Percentiles rank a stretch among this genome's conserved stretches.
Conservation (phyloP, 2,113 vertebrate genomes). For the Apistogramma diplotaenia region DNA sequence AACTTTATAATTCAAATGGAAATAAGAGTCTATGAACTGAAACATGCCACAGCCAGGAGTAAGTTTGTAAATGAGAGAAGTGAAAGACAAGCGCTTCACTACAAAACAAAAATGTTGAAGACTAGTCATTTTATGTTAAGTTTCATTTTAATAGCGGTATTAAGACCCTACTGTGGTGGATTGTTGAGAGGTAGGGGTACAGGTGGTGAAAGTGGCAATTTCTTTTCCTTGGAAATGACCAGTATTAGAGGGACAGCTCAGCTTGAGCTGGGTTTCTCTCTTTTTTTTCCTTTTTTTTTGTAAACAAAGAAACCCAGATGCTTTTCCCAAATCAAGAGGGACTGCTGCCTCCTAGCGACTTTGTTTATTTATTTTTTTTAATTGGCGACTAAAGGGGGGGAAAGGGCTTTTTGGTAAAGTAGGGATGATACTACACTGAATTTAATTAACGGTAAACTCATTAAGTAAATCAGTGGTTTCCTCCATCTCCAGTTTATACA, state of each 20-base stretch:
- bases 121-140: neutral
- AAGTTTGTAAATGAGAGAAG: neutral
- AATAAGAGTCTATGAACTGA: neutral
- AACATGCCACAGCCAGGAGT: neutral
- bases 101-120: neutral
- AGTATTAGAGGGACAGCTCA: too few species aligned
- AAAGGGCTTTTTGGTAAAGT: neutral
- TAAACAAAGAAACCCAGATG: too few species aligned
- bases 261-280: too few species aligned
- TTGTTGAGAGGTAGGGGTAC: neutral
- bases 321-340: rapidly evolving
- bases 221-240: too few species aligned
- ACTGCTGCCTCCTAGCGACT: neutral
- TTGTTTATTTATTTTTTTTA: neutral
- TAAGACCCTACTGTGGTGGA: neutral
- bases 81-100: neutral
- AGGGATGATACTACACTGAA: neutral
- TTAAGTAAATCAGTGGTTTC: rapidly evolving
- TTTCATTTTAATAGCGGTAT: neutral
- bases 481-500: neutral
- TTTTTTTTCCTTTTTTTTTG: too few species aligned
- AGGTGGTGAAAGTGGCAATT: neutral
- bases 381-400: neutral
- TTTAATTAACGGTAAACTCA: neutral
- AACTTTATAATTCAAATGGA: rapidly evolving